Percentiles rank a stretch among this genome's conserved stretches.
phyloP scores from a whole-genome alignment of 2,888 invertebrate species.

The Ophioninae sp. region DNA sequence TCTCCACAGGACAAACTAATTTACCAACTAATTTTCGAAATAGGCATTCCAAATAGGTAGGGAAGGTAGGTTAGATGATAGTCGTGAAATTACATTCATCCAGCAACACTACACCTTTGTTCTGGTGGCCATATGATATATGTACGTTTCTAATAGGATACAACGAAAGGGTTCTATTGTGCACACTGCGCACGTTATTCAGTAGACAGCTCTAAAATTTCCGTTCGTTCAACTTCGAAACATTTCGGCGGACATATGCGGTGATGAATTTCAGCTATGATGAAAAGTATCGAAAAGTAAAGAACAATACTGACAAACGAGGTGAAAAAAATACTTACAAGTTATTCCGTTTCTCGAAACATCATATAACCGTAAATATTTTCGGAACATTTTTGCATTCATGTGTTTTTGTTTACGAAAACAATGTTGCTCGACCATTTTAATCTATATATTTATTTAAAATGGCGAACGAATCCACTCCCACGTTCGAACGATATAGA shows the following conservation, averaged over 20 bases:
- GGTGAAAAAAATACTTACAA: background rate
- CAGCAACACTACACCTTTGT: conserved; percentile 46
- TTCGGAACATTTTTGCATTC: too few species aligned
- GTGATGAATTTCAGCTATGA: background rate
- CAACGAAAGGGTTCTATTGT: conserved; percentile 26
- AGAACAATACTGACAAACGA: background rate
- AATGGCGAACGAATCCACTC: background rate
- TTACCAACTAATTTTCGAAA: conserved; percentile 73
- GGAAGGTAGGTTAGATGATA: conserved; percentile 57
- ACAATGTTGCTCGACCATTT: background rate
- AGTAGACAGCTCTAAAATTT: background rate
- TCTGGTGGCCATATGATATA: conserved; percentile 29
- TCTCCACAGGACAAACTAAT: conserved; percentile 68
- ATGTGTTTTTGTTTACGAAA: background rate
- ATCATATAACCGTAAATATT: too few species aligned
- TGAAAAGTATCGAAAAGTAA: background rate
- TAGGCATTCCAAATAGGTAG: conserved; percentile 66
- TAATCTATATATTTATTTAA: background rate
- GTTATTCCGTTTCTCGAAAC: background rate
- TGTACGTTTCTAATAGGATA: conserved; percentile 20
- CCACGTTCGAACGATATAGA: background rate
- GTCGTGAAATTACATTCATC: conserved; percentile 65
- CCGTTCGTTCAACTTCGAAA: conserved; percentile 19
- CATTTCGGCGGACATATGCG: conserved; percentile 22
- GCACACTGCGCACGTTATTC: background rate